Evolutionary conservation across 1,140 invertebrate genomes (phyloP).

Genomic region (Aporrectodea caliginosa): DNA sequence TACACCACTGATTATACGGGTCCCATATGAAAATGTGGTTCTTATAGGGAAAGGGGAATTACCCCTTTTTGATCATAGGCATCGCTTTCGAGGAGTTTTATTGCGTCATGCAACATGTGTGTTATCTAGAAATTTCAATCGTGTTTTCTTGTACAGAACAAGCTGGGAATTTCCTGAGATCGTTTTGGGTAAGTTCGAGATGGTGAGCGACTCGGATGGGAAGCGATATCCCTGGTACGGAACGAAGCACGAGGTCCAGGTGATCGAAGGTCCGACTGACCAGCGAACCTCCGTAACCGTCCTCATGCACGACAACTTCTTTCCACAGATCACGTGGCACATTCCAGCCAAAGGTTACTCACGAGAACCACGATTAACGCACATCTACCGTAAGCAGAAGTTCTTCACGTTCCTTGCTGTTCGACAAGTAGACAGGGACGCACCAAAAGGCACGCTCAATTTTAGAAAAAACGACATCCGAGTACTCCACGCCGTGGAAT

Average conservation of each 20-base stretch:
- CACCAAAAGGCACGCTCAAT: too few species aligned
- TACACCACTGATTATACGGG: too few species aligned
- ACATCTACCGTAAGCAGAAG: slow-evolving; percentile 51
- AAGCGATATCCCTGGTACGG: slow-evolving; percentile 56
- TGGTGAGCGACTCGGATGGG: slow-evolving; percentile 56
- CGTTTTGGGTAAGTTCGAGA: slow-evolving; percentile 47
- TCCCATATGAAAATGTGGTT: not conserved
- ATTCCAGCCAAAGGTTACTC: slow-evolving; percentile 46
- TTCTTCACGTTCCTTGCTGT: slow-evolving; percentile 56
- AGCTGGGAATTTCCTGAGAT: slow-evolving; percentile 57
- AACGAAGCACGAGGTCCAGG: slow-evolving; percentile 49
- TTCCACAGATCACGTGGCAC: slow-evolving; percentile 55
- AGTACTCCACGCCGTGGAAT: slow-evolving; percentile 27
- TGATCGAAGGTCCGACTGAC: slow-evolving; percentile 49
- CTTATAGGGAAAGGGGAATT: not conserved
- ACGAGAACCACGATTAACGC: slow-evolving; percentile 47
- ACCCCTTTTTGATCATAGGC: not conserved
- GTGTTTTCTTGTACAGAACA: slow-evolving; percentile 39
- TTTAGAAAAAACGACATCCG: not conserved
- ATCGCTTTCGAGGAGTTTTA: not conserved
- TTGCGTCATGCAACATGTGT: not conserved
- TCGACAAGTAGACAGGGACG: slow-evolving; percentile 47
- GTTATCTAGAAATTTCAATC: not conserved
- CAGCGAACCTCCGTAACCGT: slow-evolving; percentile 47
- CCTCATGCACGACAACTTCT: slow-evolving; percentile 56